Percentiles rank a stretch among this genome's conserved stretches.
These are phyloP conservation scores for Busseola fusca DNA, from an alignment of 2,888 invertebrate genomes.

Conservation along the genomic window DNA sequence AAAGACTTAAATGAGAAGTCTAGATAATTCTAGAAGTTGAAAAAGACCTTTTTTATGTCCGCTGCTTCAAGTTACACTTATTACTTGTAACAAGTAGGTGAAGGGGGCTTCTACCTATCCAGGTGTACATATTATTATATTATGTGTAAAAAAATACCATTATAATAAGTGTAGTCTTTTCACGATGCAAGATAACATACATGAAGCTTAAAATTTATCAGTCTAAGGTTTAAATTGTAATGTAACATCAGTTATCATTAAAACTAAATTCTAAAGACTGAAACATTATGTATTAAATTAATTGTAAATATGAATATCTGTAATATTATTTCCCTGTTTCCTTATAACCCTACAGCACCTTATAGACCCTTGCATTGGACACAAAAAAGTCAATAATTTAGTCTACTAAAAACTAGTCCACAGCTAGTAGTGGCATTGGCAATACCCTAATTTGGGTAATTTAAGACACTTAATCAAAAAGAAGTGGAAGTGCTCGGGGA, in stretches of 20 bases:
- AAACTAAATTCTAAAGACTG: constrained; percentile 58
- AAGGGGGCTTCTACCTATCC: constrained; percentile 36
- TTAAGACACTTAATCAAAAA: too few species aligned
- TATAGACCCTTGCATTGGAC: background rate
- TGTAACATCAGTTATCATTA: constrained; percentile 21
- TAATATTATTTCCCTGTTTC: constrained; percentile 4
- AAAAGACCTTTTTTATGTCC: background rate
- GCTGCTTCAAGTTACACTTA: constrained; percentile 4
- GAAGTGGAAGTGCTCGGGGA: too few species aligned
- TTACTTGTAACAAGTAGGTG: constrained; percentile 3
- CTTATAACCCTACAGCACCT: too few species aligned
- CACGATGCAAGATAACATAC: constrained; percentile 23
- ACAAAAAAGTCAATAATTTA: background rate
- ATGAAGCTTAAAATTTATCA: constrained; percentile 18
- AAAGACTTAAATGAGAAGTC: background rate
- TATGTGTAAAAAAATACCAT: constrained; percentile 17
- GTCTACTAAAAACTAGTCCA: too few species aligned
- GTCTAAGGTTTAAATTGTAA: constrained; percentile 25
- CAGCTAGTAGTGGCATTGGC: background rate
- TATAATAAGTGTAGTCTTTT: constrained; percentile 9
- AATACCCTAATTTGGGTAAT: background rate
- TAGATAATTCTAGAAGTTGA: constrained; percentile 6
- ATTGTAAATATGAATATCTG: constrained; percentile 51
- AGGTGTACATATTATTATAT: constrained; percentile 54
- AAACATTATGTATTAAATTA: constrained; percentile 51